Percentiles rank a stretch among this genome's conserved stretches.
phyloP scores from a whole-genome alignment of 2,888 invertebrate genomes.

The Euclidia mi region DNA sequence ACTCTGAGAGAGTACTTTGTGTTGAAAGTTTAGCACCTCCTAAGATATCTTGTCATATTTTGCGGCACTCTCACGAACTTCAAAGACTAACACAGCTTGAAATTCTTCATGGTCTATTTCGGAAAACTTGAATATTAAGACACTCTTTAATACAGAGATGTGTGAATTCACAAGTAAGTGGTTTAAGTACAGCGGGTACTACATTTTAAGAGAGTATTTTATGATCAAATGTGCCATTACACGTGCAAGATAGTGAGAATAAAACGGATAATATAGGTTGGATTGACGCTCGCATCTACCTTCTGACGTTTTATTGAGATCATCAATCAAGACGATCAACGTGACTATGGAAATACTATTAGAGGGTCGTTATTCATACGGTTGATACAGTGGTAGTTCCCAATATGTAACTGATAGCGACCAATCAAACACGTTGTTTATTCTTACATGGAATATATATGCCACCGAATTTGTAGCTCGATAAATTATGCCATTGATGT shows the following conservation, averaged over 20 bases:
- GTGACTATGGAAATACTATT: conserved; percentile 10
- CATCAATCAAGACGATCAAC: conserved; percentile 12
- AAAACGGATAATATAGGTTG: conserved; percentile 10
- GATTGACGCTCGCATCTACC: conserved; percentile 4
- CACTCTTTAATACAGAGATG: background rate
- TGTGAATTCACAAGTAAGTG: no score
- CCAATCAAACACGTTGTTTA: background rate
- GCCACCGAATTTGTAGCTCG: no score
- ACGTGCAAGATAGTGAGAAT: conserved; percentile 4
- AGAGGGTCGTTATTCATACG: background rate
- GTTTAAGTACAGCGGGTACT: no score
- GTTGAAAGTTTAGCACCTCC: no score
- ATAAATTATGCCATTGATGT: background rate
- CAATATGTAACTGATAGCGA: background rate
- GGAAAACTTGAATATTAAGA: conserved; percentile 1
- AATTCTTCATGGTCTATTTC: background rate
- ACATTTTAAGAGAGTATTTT: background rate
- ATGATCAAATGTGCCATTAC: background rate
- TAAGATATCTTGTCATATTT: background rate
- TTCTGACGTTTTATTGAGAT: conserved; percentile 11
- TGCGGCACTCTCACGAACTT: background rate
- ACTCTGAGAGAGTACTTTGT: no score
- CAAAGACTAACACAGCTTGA: background rate
- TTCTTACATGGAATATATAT: background rate
- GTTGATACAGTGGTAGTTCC: background rate